phyloP scores from a whole-genome alignment of 2,797 vertebrate species.

The Astyanax mexicanus region DNA sequence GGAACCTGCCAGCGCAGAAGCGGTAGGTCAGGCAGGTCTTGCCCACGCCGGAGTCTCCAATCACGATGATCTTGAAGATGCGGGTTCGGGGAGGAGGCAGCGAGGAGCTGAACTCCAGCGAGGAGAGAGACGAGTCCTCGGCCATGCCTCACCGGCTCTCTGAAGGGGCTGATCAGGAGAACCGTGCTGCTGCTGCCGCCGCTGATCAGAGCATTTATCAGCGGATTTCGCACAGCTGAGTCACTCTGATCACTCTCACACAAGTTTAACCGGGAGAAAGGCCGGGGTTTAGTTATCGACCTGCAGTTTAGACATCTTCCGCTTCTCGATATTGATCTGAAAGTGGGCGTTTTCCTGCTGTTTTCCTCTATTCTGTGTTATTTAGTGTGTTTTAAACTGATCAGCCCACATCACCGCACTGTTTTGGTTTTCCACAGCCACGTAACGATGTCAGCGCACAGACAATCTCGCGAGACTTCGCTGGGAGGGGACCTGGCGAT shows the following conservation, averaged over 20 bases:
- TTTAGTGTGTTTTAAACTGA: not conserved
- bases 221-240: not conserved
- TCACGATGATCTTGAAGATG: slow-evolving; percentile 98
- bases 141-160: not conserved
- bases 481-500: too few species aligned
- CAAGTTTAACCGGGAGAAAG: not conserved
- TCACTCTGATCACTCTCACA: not conserved
- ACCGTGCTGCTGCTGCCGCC: not conserved
- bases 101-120: slow-evolving; percentile 82
- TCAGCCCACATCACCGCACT: slow-evolving; percentile 34
- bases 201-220: not conserved
- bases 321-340: not conserved
- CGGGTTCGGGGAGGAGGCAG: slow-evolving; percentile 86
- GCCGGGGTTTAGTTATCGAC: too few species aligned
- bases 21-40: slow-evolving; percentile 98
- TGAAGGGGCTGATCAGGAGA: not conserved
- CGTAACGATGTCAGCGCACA: slow-evolving; percentile 55
- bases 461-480: slow-evolving; percentile 71
- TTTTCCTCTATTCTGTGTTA: not conserved
- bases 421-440: slow-evolving; percentile 62
- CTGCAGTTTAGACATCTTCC: not conserved
- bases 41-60: slow-evolving; percentile 95
- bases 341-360: not conserved
- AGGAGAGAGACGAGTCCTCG: slow-evolving; percentile 61
- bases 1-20: slow-evolving; percentile 94